These are phyloP conservation scores for Etheostoma spectabile DNA, from an alignment of 2,113 vertebrate genomes.

Conservation along the genomic window DNA sequence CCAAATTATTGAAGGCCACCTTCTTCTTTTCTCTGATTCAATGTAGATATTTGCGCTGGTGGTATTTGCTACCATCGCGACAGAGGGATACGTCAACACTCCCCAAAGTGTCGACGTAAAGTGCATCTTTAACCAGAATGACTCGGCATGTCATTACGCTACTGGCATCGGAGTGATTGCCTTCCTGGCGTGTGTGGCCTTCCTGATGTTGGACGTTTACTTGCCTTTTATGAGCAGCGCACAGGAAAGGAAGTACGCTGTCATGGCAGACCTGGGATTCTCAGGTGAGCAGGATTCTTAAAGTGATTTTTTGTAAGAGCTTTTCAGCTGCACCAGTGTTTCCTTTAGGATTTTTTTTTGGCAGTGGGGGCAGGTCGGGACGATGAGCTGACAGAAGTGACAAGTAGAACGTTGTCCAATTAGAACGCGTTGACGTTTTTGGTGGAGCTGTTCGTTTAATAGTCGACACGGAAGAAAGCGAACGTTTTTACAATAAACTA, in stretches of 20 bases:
- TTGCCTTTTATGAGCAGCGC: conserved; percentile 90
- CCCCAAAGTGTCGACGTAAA: fast-evolving
- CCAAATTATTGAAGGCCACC: background rate
- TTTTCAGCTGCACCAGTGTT: conserved; percentile 11
- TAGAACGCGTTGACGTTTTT: no score
- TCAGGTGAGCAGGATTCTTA: conserved; percentile 82
- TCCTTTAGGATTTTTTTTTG: no score
- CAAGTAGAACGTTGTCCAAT: no score
- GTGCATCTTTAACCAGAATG: conserved; percentile 89
- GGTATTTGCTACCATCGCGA: conserved; percentile 89
- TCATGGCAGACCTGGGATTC: conserved; percentile 88
- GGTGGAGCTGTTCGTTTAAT: no score
- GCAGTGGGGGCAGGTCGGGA: no score
- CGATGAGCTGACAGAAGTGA: no score
- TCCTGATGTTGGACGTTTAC: conserved; percentile 87
- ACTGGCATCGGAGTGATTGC: conserved; percentile 88
- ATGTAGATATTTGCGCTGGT: conserved; percentile 88
- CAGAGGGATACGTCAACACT: conserved; percentile 86
- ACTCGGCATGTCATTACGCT: conserved; percentile 88
- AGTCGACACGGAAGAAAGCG: no score
- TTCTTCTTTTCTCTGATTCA: background rate
- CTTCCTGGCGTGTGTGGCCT: conserved; percentile 88
- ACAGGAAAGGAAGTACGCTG: conserved; percentile 88
- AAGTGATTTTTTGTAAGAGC: background rate
- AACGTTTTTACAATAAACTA: no score